Conservation (phyloP, 2,113 vertebrate genomes). For the Seriola dumerili region DNA sequence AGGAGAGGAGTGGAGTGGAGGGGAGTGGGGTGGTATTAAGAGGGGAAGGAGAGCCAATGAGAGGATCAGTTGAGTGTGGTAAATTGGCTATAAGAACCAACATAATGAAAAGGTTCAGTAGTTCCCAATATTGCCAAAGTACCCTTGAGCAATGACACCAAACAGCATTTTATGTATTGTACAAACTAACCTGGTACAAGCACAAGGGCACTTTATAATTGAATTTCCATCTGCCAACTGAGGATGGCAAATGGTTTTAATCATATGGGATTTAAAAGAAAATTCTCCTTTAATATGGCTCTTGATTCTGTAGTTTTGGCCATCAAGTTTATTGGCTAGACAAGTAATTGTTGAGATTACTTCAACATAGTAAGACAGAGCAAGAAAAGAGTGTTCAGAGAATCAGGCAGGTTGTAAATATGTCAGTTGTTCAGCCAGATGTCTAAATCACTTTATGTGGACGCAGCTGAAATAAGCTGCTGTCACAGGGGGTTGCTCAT, state of each 20-base stretch:
- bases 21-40: constrained; percentile 20
- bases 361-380: not conserved
- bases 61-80: constrained; percentile 39
- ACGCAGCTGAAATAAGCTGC: no score
- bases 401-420: not conserved
- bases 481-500: not conserved
- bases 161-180: not conserved
- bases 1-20: constrained; percentile 4
- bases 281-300: not conserved
- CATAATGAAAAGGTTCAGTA: constrained; percentile 56
- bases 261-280: not conserved
- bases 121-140: constrained; percentile 29
- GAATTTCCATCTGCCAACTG: not conserved
- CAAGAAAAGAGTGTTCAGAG: not conserved
- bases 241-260: not conserved
- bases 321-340: not conserved
- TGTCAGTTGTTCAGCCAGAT: not conserved
- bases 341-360: not conserved
- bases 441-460: not conserved
- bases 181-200: constrained; percentile 6
- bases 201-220: not conserved
- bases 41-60: constrained; percentile 22
- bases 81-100: constrained; percentile 45
- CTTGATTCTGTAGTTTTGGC: not conserved
- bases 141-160: constrained; percentile 42